Conservation (phyloP, 2,797 vertebrate genomes). For the Hoplostethus mediterraneus region DNA sequence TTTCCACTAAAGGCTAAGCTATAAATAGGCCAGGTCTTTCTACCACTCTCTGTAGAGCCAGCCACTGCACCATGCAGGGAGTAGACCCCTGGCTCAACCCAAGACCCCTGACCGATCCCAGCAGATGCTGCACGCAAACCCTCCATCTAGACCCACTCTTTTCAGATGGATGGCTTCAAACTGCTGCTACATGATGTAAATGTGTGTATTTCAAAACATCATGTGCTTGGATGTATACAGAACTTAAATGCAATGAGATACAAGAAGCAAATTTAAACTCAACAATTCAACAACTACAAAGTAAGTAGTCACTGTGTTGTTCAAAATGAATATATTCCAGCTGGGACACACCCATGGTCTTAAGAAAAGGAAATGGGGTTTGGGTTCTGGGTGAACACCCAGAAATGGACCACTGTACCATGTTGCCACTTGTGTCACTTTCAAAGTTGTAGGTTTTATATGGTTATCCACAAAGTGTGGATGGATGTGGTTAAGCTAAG, state of each 20-base stretch:
- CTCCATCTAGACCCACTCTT: constrained; percentile 3
- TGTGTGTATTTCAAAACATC: neutral
- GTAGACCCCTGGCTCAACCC: constrained; percentile 30
- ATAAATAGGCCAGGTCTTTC: constrained; percentile 61
- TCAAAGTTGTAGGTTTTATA: no score
- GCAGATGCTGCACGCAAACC: constrained; percentile 61
- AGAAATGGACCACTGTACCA: no score
- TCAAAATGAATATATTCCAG: no score
- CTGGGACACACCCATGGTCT: no score
- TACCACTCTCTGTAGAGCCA: constrained; percentile 35
- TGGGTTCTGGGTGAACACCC: no score
- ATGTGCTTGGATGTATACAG: neutral
- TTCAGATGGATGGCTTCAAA: neutral
- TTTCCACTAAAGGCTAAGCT: constrained; percentile 65
- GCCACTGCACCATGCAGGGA: constrained; percentile 47
- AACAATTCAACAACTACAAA: no score
- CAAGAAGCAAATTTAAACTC: neutral
- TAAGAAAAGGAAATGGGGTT: no score
- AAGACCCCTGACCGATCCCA: constrained; percentile 33
- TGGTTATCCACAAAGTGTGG: no score
- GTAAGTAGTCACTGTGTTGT: no score
- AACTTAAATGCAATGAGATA: no score
- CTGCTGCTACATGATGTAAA: neutral
- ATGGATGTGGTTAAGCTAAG: no score
- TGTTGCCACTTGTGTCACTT: no score